A percentile compares a stretch with the other conserved stretches of the same genome.
Conservation (phyloP, 2,888 invertebrate species). For the Volucella inflata region DNA sequence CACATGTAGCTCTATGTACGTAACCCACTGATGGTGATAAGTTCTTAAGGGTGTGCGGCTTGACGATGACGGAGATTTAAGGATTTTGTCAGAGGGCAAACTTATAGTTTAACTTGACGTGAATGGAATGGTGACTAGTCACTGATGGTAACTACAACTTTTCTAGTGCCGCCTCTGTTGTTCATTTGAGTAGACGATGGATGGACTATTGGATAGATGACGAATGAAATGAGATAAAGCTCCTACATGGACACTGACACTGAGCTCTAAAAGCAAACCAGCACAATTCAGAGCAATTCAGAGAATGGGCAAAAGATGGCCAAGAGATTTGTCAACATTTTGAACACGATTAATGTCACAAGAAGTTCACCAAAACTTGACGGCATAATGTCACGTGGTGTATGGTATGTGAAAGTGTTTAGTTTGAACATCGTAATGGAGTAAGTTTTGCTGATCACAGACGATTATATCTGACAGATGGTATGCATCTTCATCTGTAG, state of each 20-base stretch:
- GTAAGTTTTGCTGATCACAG: conserved; percentile 51
- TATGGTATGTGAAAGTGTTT: background rate
- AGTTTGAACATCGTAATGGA: conserved; percentile 47
- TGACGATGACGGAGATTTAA: conserved; percentile 37
- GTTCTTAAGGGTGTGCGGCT: conserved; percentile 38
- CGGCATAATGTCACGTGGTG: conserved; percentile 35
- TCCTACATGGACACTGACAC: conserved; percentile 53
- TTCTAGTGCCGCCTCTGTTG: conserved; percentile 26
- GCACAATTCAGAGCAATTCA: background rate
- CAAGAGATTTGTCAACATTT: conserved; percentile 75
- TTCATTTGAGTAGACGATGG: conserved; percentile 47
- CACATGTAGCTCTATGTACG: background rate
- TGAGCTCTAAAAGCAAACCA: conserved; percentile 50
- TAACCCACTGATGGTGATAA: background rate
- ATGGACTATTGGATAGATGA: conserved; percentile 66
- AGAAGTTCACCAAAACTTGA: conserved; percentile 71
- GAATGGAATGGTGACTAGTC: background rate
- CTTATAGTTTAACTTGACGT: conserved; percentile 69
- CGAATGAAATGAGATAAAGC: conserved; percentile 71
- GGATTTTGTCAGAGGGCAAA: conserved; percentile 51
- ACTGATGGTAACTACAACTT: conserved; percentile 36
- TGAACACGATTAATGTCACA: conserved; percentile 74
- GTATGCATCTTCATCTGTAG: background rate
- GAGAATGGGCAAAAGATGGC: conserved; percentile 25
- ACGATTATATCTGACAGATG: conserved; percentile 64